Evolutionary conservation across 1,140 invertebrate species (phyloP), one percentile per base, ranked within the genome.

Genomic region (Tenebrio molitor): DNA sequence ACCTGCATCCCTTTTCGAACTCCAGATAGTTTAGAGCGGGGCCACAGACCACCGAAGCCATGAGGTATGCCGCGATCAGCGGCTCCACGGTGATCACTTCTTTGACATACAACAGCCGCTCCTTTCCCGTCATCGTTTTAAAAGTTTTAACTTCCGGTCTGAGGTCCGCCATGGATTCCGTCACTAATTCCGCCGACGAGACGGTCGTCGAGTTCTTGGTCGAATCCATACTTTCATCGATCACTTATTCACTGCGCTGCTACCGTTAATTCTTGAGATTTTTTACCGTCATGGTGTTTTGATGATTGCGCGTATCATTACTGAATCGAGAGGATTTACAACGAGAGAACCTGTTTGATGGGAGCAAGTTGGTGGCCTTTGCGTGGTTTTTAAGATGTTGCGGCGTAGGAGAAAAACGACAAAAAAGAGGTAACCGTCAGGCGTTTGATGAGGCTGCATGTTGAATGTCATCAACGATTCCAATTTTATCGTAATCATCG

Each of bases 51-150:
- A 74, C 63, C 10, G 75, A 53, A 0, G 79, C 75, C 41, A 81
- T 74, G 8, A 80, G 19, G 41, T 81, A 82, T 5, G 74, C 73
- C 0, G 65, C 76, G 17, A 83, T 62, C 17, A 83, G 46, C 8
- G 82, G 82, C 62, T 83, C 82, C 1, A 83, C 77, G 5, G 82
- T 83, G 21, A 82, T 77, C 25, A 82, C 70, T 46, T 81, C 74
- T 39, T 69, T 74, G 1, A 78, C 33, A 39, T 79, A 82, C 2
- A 33, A 12, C 7, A 78, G 33, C 50, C 73, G 73, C 53, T 79
- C 77, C 17, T 65, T 72, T 6, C 75, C 34, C 7, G 70, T 63
- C 75, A 77, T 76, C 16, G 68, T 39, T 58, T 62, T 72, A 36
- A 80, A 79, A 5, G 73, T 72, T 72, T 75, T 78, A 15, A n/a